Evolutionary conservation across 1,140 invertebrate species (phyloP), one percentile per base, ranked within the genome.

Genomic region (Pentalonia nigronervosa): DNA sequence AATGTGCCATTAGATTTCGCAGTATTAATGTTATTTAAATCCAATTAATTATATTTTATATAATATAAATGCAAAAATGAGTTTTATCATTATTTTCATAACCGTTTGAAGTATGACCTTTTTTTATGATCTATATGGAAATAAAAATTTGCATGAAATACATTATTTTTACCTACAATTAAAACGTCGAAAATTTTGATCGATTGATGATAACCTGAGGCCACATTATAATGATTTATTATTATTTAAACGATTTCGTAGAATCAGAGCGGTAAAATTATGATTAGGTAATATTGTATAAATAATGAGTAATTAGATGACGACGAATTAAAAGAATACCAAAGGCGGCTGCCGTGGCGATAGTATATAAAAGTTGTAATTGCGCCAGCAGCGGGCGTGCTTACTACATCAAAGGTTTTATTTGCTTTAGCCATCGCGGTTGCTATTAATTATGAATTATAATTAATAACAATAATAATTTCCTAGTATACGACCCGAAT

Each of bases 361-460:
- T 50, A 53, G 21, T 45, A 89, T 41, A 41, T 34, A 89, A 23
- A 89, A 53, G 34, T 89, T 89, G 87, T 56, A 56, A 89, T 53
- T 89, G 87, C 87, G 50, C 87, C 87, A 89, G 21, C 87, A 89
- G 30, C 87, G 87, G 87, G 20, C 87, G 87, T 25, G 87, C 47
- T 36, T 7, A 36, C 7, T 50, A 89, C 87, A 89, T 89, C 87
- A 89, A 89, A 89, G 87, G 48, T 56, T 89, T 53, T 89, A 23
- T 17, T 34, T 14, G 47, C 34, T 89, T 53, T 87, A 48, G n/a
- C 60, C 47, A n/a, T 88, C n/a, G 20, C 48, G 34, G 48, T 34
- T 14, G 50, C 87, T 53, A 89, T 89, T 89, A 89, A 89, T 56
- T 89, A 89, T 89, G 50, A 89, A 89, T 89, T 56, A 89, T 89